Evolutionary conservation across 2,888 invertebrate species (phyloP).

Genomic region (Tigriopus californicus): DNA sequence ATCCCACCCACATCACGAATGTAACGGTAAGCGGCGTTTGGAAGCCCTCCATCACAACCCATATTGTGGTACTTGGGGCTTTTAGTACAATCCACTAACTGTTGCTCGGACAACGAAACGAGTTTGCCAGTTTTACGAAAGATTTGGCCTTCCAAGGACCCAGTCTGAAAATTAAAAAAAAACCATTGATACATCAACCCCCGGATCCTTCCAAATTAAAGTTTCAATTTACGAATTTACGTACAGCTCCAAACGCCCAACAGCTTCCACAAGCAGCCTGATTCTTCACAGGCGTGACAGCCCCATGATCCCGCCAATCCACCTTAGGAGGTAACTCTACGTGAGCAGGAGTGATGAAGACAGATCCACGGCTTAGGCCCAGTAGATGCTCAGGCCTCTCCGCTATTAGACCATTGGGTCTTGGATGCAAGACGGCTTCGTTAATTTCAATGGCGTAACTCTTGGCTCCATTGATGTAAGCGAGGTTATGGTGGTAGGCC

Average conservation of each 20-base stretch:
- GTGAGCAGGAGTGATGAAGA: constrained; percentile 48
- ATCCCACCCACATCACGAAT: constrained; percentile 64
- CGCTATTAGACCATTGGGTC: no score
- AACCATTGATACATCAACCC: neutral
- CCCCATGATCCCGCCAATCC: constrained; percentile 67
- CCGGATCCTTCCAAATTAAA: no score
- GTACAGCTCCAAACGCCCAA: constrained; percentile 75
- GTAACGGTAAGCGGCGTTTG: constrained; percentile 69
- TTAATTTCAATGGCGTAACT: no score
- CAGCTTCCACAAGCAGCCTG: constrained; percentile 79
- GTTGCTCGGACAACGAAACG: constrained; percentile 75
- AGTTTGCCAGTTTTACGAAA: constrained; percentile 54
- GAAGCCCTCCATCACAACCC: constrained; percentile 68
- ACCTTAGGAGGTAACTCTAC: constrained; percentile 47
- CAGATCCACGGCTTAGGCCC: constrained; percentile 24
- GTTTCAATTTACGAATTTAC: no score
- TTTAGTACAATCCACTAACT: constrained; percentile 33
- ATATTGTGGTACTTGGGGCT: constrained; percentile 36
- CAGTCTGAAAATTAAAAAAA: constrained; percentile 41
- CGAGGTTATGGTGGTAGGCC: no score
- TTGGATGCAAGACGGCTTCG: no score
- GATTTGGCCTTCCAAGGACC: constrained; percentile 73
- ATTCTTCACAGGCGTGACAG: constrained; percentile 71
- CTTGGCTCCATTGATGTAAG: no score
- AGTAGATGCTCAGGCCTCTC: no score